These are phyloP conservation scores for Drosophila sechellia DNA, from an alignment of 1,140 invertebrate species.

Conservation along the genomic window DNA sequence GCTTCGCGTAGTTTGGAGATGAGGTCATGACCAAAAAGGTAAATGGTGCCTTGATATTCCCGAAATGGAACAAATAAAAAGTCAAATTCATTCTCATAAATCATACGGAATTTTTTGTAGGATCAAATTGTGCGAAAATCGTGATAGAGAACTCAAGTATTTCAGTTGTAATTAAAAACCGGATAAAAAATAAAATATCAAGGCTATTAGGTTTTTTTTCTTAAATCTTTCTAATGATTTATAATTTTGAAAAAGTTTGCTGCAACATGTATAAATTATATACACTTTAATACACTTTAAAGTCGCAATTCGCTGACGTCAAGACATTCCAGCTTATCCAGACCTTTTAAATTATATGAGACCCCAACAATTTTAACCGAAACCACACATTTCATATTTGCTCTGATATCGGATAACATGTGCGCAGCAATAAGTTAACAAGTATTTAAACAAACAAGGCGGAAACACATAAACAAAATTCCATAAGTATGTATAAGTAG, in stretches of 20 bases:
- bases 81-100: constrained; percentile 38
- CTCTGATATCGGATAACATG: constrained; percentile 43
- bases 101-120: constrained; percentile 11
- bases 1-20: constrained; percentile 60
- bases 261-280: too few relatives aligned
- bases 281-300: neutral
- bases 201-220: constrained; percentile 2
- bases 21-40: constrained; percentile 63
- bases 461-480: constrained; percentile 27
- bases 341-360: neutral
- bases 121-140: constrained; percentile 5
- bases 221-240: constrained; percentile 1
- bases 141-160: neutral
- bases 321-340: constrained; percentile 19
- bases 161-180: neutral
- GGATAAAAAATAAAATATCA: neutral
- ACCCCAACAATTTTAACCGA: constrained; percentile 20
- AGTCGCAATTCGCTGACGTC: constrained; percentile 28
- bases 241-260: neutral
- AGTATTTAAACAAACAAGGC: constrained; percentile 27
- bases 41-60: constrained; percentile 29
- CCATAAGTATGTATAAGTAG: constrained; percentile 20
- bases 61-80: constrained; percentile 14
- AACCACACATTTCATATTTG: constrained; percentile 36
- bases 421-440: constrained; percentile 25